phyloP scores from a whole-genome alignment of 2,113 vertebrate genomes.

The Cervus canadensis region DNA sequence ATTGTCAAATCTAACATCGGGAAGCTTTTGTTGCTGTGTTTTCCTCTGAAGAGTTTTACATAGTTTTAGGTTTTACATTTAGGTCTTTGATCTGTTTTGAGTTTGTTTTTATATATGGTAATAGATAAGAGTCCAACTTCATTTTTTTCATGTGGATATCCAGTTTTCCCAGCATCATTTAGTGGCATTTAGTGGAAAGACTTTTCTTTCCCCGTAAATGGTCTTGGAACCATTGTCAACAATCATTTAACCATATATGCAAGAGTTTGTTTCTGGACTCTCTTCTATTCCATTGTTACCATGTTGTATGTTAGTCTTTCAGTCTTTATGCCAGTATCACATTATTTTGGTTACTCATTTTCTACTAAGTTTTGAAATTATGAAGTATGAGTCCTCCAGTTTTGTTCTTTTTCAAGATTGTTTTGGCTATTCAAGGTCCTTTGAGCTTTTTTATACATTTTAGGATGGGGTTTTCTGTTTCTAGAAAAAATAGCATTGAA shows the following conservation, averaged over 20 bases:
- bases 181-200: not conserved
- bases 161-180: not conserved
- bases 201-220: not conserved
- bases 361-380: not conserved
- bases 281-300: not conserved
- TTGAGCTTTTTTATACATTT: not conserved
- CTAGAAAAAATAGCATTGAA: not conserved
- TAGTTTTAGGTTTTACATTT: not conserved
- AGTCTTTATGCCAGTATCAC: not conserved
- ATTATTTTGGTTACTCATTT: not conserved
- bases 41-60: not conserved
- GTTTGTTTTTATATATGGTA: not conserved
- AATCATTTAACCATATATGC: not conserved
- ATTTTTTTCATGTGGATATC: not conserved
- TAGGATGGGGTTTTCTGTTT: not conserved
- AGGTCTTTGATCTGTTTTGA: not conserved
- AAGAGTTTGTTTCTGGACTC: not conserved
- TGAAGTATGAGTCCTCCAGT: not conserved
- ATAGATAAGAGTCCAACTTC: not conserved
- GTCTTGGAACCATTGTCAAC: not conserved
- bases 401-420: not conserved
- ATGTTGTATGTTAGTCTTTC: not conserved
- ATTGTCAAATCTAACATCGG: not conserved
- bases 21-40: not conserved
- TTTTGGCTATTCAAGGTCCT: not conserved